Conservation (phyloP, 1,140 invertebrate genomes). For the Euborellia annulipes region DNA sequence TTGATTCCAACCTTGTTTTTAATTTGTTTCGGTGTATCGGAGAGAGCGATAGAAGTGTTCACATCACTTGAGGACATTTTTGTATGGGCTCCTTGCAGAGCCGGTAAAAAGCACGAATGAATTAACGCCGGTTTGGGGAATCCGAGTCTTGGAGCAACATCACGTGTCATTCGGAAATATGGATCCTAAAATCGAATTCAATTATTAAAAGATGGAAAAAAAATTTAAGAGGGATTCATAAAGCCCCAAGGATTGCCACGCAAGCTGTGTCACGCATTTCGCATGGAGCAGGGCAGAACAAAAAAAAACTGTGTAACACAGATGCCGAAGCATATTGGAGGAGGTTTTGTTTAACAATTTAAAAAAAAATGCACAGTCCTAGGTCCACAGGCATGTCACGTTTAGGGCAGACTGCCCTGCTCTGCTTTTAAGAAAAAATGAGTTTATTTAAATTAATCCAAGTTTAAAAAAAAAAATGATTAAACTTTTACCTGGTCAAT, state of each 20-base stretch:
- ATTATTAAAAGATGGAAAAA: slow-evolving; percentile 7
- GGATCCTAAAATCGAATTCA: slow-evolving; percentile 79
- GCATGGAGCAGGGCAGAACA: too few relatives aligned
- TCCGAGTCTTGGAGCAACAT: slow-evolving; percentile 81
- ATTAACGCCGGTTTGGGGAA: slow-evolving; percentile 85
- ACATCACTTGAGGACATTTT: slow-evolving; percentile 97
- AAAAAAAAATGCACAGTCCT: too few relatives aligned
- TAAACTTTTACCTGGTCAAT: slow-evolving; percentile 72
- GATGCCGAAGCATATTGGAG: too few relatives aligned
- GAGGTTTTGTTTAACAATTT: too few relatives aligned
- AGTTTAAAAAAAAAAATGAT: neutral
- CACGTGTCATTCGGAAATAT: slow-evolving; percentile 96
- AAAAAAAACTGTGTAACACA: too few relatives aligned
- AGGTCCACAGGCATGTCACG: too few relatives aligned
- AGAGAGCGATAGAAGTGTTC: slow-evolving; percentile 89
- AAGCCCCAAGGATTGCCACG: too few relatives aligned
- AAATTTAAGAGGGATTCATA: too few relatives aligned
- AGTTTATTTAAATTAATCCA: too few relatives aligned
- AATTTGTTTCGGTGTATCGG: slow-evolving; percentile 90
- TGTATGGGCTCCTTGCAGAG: slow-evolving; percentile 86
- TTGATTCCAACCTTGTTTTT: slow-evolving; percentile 83
- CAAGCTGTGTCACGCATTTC: too few relatives aligned
- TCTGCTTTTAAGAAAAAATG: too few relatives aligned
- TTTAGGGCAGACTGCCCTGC: too few relatives aligned
- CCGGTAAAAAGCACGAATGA: slow-evolving; percentile 90